Conservation (phyloP, 1,140 invertebrate genomes). For the Gerris buenoi region DNA sequence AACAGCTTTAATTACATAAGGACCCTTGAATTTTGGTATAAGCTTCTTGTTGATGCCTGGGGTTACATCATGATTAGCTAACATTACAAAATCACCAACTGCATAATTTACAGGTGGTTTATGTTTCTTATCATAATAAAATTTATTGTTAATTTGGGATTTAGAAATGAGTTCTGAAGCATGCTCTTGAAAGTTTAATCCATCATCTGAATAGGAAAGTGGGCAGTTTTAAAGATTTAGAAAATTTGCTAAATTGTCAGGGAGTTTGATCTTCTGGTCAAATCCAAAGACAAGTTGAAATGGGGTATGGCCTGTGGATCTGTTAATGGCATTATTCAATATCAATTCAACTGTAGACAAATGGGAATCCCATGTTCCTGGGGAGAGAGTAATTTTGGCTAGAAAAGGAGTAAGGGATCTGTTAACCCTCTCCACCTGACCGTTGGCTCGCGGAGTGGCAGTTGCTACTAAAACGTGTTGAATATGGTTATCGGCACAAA, state of each 20-base stretch:
- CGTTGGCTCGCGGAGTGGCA: slow-evolving; percentile 15
- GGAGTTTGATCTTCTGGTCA: neutral
- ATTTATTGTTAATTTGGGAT: neutral
- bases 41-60: neutral
- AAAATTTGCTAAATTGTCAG: neutral
- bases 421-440: slow-evolving; percentile 26
- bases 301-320: neutral
- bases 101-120: neutral
- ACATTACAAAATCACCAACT: neutral
- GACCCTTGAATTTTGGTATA: neutral
- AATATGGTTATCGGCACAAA: no score
- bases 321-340: neutral
- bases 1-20: neutral
- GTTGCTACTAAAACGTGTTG: slow-evolving; percentile 13
- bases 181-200: neutral
- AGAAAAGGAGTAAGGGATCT: slow-evolving; percentile 18
- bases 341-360: neutral
- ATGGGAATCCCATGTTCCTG: neutral
- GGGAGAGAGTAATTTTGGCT: neutral
- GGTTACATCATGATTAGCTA: neutral
- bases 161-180: neutral
- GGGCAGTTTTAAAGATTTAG: neutral
- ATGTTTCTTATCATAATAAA: neutral
- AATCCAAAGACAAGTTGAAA: neutral
- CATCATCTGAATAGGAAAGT: neutral